Evolutionary conservation across 2,888 invertebrate species (phyloP), one percentile per base, ranked within the genome.

Genomic region (Oscheius onirici): DNA sequence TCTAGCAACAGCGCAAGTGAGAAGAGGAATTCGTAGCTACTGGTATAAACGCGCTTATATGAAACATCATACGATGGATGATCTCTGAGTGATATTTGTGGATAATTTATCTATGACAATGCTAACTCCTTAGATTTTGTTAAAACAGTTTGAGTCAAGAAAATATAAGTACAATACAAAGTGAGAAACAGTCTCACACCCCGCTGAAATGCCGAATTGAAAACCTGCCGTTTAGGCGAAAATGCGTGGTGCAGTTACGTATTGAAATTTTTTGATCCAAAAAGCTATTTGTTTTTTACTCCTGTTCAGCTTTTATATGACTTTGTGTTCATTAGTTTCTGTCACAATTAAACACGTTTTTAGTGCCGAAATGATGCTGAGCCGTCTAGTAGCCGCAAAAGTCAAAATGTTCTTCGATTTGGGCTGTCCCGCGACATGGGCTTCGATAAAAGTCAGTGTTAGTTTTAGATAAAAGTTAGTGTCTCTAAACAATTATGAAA

Each of bases 371-470:
- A 58, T 55, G 55, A 55, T 26, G 55, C 22, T 28, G 5, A 24
- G n/a, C 40, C 8, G 11, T 6, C 15, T 55, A 10, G n/a, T 58
- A n/a, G 6, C 41, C 11, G 5, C n/a, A 13, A 11, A 24, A 24
- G 26, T 63, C 26, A 63, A 63, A n/a, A 17, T 63, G 28, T 63
- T 49, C 46, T 63, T 34, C 28, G 63, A 63, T 34, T 26, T 63
- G 6, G 46, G n/a, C n/a, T 63, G 63, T 49, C 63, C 63, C 17
- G 15, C n/a, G 10, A 63, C 49, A 8, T 63, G 63, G 63, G 63
- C 63, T 17, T 49, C 63, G 20, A 11, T 63, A 5, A 63, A 46
- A 17, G 63, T 63, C 3, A 24, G 63, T 63, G 28, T 46, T 46
- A 2, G 1, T 2, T 24, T 1, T 15, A 11, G 2, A 63, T 28